Conservation (phyloP, 1,140 invertebrate species). For the Lucilia cuprina region DNA sequence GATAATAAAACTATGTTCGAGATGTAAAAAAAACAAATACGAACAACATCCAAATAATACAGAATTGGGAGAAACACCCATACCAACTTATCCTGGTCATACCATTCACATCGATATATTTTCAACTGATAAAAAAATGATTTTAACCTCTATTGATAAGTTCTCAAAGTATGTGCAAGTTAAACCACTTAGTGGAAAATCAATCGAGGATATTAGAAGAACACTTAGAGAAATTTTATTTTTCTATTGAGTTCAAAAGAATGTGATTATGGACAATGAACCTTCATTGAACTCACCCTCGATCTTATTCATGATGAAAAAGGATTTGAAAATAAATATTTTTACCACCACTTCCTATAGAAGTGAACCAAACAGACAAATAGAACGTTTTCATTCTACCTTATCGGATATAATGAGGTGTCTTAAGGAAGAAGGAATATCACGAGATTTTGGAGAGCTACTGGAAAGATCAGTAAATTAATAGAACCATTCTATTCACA, state of each 20-base stretch:
- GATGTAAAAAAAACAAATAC: constrained; percentile 38
- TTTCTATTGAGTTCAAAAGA: constrained; percentile 29
- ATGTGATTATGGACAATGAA: constrained; percentile 39
- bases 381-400: constrained; percentile 38
- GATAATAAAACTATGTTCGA: constrained; percentile 32
- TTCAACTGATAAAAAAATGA: constrained; percentile 28
- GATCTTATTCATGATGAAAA: constrained; percentile 32
- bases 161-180: constrained; percentile 37
- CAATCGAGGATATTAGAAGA: constrained; percentile 36
- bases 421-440: background rate
- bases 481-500: constrained; percentile 36
- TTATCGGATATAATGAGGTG: background rate
- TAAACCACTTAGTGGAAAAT: constrained; percentile 9
- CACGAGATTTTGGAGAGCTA: background rate
- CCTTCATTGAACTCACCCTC: constrained; percentile 28
- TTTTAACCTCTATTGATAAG: constrained; percentile 37
- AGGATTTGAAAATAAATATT: constrained; percentile 1
- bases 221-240: constrained; percentile 37
- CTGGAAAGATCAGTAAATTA: constrained; percentile 18
- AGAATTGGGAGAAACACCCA: constrained; percentile 21
- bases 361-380: constrained; percentile 31
- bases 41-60: constrained; percentile 23
- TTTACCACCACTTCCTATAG: constrained; percentile 26
- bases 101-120: constrained; percentile 36
- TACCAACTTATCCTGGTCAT: constrained; percentile 35